phyloP scores from a whole-genome alignment of 2,888 invertebrate species.

The Tubulanus polymorphus region DNA sequence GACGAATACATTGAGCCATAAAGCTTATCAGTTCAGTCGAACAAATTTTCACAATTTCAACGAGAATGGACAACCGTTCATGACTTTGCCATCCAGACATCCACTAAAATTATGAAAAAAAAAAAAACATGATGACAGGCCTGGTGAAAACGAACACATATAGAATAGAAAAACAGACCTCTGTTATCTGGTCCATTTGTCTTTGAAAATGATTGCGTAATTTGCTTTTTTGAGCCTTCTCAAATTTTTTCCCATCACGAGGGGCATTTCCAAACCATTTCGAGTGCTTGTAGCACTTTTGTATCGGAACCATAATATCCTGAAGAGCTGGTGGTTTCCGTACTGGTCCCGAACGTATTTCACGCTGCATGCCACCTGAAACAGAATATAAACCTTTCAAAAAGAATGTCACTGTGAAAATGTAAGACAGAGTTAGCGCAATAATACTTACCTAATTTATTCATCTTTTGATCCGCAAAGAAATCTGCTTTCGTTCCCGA shows the following conservation, averaged over 20 bases:
- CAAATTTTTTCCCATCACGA: constrained; percentile 23
- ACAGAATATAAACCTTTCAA: neutral
- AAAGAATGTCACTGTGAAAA: too few species aligned
- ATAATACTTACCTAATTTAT: constrained; percentile 22
- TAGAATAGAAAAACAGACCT: constrained; percentile 24
- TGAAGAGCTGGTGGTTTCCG: constrained; percentile 23
- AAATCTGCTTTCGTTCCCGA: too few species aligned
- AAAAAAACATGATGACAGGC: neutral
- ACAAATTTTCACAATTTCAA: constrained; percentile 36
- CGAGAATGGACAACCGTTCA: constrained; percentile 37
- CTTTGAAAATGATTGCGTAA: constrained; percentile 32
- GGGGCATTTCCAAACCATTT: constrained; percentile 36
- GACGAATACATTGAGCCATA: constrained; percentile 31
- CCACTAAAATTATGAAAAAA: constrained; percentile 29
- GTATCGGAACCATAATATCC: constrained; percentile 30
- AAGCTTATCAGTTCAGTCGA: constrained; percentile 31
- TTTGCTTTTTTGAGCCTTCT: constrained; percentile 28
- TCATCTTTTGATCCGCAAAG: constrained; percentile 24
- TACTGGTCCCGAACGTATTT: constrained; percentile 25
- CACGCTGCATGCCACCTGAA: constrained; percentile 31
- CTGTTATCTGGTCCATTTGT: constrained; percentile 37
- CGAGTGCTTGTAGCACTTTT: constrained; percentile 35
- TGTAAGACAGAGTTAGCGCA: too few species aligned
- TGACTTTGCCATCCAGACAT: constrained; percentile 37
- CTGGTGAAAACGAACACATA: neutral